Percentiles rank a stretch among this genome's conserved stretches.
These are phyloP conservation scores for Clarias pachynema DNA, from an alignment of 2,797 vertebrate genomes.

Conservation along the genomic window DNA sequence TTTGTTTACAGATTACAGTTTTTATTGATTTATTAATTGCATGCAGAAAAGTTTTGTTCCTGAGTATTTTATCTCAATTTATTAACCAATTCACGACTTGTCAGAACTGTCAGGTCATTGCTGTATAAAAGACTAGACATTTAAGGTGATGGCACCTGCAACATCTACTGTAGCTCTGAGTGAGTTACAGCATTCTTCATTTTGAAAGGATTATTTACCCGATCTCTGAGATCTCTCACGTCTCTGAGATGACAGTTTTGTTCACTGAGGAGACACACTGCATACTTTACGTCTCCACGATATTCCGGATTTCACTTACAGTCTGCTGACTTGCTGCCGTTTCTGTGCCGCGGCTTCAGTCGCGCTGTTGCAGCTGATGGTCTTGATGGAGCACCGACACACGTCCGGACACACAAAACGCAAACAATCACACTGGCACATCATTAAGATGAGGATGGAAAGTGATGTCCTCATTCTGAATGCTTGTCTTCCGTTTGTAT, in stretches of 20 bases:
- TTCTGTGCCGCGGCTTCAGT: conserved; percentile 54
- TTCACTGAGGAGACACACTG: background rate
- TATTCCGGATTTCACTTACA: conserved; percentile 58
- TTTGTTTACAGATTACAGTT: background rate
- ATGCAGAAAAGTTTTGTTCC: background rate
- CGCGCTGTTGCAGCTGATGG: conserved; percentile 63
- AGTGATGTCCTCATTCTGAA: conserved; percentile 35
- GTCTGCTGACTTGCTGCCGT: conserved; percentile 48
- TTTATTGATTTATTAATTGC: background rate
- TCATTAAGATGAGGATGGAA: background rate
- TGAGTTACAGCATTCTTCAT: background rate
- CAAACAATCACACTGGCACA: conserved; percentile 24
- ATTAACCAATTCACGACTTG: background rate
- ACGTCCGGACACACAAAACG: conserved; percentile 65
- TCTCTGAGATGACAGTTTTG: background rate
- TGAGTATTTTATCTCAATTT: background rate
- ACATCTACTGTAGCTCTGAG: background rate
- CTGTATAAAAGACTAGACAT: background rate
- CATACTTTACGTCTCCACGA: background rate
- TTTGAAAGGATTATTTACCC: background rate
- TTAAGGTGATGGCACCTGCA: background rate
- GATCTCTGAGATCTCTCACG: background rate
- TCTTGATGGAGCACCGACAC: conserved; percentile 62
- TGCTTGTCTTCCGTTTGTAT: background rate
- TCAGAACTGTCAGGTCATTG: too few species aligned